Conservation (phyloP, 2,888 invertebrate species). For the Agonum fuliginosum region DNA sequence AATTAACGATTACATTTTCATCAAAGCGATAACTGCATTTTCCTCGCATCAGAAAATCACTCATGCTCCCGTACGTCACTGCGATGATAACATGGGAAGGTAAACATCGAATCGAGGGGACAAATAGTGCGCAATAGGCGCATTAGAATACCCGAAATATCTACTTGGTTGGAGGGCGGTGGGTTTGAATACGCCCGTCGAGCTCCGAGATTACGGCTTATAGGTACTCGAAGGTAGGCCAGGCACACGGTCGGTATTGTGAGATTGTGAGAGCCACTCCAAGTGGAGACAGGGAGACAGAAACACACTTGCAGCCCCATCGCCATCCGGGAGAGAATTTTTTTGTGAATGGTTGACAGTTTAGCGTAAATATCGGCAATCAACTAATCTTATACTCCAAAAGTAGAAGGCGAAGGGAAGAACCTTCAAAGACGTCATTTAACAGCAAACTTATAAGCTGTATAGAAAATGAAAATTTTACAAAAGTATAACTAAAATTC, state of each 20-base stretch:
- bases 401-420: too few species aligned
- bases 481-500: too few species aligned
- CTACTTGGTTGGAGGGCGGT: background rate
- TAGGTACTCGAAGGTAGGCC: conserved; percentile 35
- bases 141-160: conserved; percentile 45
- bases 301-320: background rate
- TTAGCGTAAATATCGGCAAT: too few species aligned
- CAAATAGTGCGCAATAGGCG: conserved; percentile 33
- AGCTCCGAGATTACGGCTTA: conserved; percentile 12
- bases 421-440: too few species aligned
- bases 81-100: background rate
- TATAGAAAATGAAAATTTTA: too few species aligned
- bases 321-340: background rate
- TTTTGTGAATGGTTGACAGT: too few species aligned
- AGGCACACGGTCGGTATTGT: background rate
- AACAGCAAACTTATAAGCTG: too few species aligned
- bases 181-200: conserved; percentile 17
- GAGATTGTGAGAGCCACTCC: background rate
- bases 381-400: too few species aligned
- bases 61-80: background rate
- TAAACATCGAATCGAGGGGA: conserved; percentile 17
- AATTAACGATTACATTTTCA: too few species aligned
- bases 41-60: conserved; percentile 43
- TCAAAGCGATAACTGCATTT: too few species aligned
- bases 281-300: background rate